These are phyloP conservation scores for Candidula unifasciata DNA, from an alignment of 2,888 invertebrate species.

Conservation along the genomic window DNA sequence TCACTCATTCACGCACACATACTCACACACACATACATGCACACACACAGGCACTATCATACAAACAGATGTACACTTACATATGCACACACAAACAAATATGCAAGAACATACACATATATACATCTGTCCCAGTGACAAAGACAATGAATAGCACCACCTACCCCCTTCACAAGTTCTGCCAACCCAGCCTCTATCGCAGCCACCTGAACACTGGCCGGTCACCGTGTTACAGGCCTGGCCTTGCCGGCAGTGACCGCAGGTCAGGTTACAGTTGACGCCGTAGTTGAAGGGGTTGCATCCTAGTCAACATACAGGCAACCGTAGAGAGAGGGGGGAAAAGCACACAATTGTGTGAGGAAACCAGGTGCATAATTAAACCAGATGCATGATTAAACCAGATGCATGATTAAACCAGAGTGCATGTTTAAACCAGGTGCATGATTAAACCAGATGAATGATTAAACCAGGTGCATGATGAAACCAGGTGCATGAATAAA, in stretches of 20 bases:
- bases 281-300: conserved; percentile 51
- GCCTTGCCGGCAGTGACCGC: conserved; percentile 50
- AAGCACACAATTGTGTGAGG: too few species aligned
- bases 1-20: too few species aligned
- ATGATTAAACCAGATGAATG: too few species aligned
- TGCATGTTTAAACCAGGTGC: too few species aligned
- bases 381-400: too few species aligned
- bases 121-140: background rate
- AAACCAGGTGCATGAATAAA: too few species aligned
- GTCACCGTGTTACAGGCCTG: conserved; percentile 89
- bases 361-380: too few species aligned
- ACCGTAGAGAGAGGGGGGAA: too few species aligned
- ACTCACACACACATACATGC: too few species aligned
- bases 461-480: too few species aligned
- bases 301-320: background rate
- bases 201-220: conserved; percentile 80
- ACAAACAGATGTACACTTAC: background rate
- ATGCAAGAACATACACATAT: background rate
- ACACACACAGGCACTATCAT: too few species aligned
- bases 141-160: background rate
- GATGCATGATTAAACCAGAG: too few species aligned
- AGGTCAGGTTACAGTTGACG: conserved; percentile 41
- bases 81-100: background rate
- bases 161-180: conserved; percentile 62
- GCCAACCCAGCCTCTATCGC: conserved; percentile 66